phyloP scores from a whole-genome alignment of 1,140 invertebrate species.

The Neodiprion fabricii region DNA sequence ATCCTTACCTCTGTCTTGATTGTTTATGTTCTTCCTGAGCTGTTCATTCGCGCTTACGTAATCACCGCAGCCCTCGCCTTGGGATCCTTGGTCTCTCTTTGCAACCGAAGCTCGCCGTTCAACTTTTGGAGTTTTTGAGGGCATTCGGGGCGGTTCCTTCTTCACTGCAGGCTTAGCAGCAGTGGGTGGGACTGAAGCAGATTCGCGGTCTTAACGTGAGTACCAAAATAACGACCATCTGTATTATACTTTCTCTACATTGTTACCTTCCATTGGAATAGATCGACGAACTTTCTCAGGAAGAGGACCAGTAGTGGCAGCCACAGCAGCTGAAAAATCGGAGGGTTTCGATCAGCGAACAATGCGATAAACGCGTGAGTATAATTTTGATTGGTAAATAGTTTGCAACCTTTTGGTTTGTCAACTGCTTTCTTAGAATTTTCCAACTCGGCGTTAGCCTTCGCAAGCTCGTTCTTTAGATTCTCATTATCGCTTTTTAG shows the following conservation, averaged over 20 bases:
- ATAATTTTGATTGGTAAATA: neutral
- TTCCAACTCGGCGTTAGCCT: constrained; percentile 23
- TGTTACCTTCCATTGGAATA: neutral
- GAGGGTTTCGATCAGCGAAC: no score
- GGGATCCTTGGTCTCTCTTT: constrained; percentile 10
- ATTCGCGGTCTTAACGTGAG: neutral
- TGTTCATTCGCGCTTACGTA: constrained; percentile 37
- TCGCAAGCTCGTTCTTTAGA: constrained; percentile 33
- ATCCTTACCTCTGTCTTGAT: constrained; percentile 37
- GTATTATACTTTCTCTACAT: neutral
- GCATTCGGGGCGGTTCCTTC: neutral
- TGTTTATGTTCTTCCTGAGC: constrained; percentile 33
- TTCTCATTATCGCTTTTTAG: constrained; percentile 31
- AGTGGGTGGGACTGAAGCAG: neutral
- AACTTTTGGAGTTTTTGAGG: neutral
- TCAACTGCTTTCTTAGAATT: constrained; percentile 16
- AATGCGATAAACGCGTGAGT: neutral
- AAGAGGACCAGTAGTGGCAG: neutral
- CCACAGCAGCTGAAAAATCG: neutral
- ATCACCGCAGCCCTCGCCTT: constrained; percentile 27
- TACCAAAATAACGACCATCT: neutral
- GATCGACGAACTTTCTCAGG: neutral
- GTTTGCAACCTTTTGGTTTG: constrained; percentile 8
- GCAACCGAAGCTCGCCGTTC: neutral
- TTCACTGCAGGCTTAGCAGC: neutral